A percentile compares a stretch with the other conserved stretches of the same genome.
Conservation (phyloP, 2,113 vertebrate species). For the Sakesphorus luctuosus region DNA sequence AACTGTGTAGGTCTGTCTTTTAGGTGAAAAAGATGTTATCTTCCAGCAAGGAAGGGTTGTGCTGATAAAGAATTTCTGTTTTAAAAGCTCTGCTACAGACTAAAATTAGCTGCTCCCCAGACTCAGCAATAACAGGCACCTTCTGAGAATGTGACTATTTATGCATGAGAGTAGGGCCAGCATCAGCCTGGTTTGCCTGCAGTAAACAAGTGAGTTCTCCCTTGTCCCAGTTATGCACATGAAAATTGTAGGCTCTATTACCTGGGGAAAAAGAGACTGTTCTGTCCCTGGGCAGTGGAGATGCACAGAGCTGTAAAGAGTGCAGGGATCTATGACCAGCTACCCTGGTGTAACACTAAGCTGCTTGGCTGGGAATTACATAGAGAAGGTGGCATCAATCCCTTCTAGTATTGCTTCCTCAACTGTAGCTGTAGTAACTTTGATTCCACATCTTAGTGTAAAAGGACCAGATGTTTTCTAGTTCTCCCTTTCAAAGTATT, state of each 20-base stretch:
- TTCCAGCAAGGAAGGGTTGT: slow-evolving; percentile 15
- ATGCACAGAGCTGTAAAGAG: background rate
- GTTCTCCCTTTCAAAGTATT: background rate
- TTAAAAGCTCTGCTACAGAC: slow-evolving; percentile 25
- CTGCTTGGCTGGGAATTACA: background rate
- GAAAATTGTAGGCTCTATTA: background rate
- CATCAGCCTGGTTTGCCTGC: background rate
- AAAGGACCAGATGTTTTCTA: background rate
- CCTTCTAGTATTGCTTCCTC: background rate
- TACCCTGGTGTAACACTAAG: background rate
- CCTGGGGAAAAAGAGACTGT: background rate
- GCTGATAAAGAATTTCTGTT: slow-evolving; percentile 12
- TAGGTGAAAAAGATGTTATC: slow-evolving; percentile 43
- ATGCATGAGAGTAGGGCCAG: background rate
- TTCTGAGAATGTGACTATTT: background rate
- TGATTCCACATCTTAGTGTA: background rate
- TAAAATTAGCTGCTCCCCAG: slow-evolving; percentile 2
- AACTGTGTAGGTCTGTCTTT: slow-evolving; percentile 54
- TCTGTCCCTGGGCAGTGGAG: background rate
- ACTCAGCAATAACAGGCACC: background rate
- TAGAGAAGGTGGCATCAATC: background rate
- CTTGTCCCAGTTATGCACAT: background rate
- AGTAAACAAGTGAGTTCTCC: background rate
- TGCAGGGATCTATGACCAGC: background rate
- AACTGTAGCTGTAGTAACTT: background rate